These are phyloP conservation scores for Holothuria glaberrima DNA, from an alignment of 35 echinoderm and acorn worm species.

Conservation along the genomic window DNA sequence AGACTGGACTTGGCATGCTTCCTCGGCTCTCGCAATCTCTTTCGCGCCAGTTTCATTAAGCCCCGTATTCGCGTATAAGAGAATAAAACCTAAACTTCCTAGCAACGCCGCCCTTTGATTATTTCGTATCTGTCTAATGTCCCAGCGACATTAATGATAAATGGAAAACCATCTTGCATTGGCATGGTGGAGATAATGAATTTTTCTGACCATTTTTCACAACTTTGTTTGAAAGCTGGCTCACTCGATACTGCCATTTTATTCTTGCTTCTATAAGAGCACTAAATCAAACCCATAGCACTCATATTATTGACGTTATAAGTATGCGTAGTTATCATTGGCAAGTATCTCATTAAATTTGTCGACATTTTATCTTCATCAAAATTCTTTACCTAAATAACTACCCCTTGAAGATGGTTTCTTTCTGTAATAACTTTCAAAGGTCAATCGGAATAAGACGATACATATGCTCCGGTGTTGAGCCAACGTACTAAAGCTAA, in stretches of 20 bases:
- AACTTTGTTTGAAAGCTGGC: slow-evolving; percentile 43
- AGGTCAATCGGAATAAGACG: background rate
- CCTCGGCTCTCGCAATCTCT: slow-evolving; percentile 4
- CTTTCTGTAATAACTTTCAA: background rate
- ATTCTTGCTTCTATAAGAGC: background rate
- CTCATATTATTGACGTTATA: too few species aligned
- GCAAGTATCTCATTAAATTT: background rate
- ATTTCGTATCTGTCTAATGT: slow-evolving; percentile 8
- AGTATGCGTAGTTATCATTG: too few species aligned
- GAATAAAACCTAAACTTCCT: slow-evolving; percentile 7
- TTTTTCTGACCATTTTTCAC: slow-evolving; percentile 49
- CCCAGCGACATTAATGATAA: background rate
- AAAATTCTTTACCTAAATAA: slow-evolving; percentile 12
- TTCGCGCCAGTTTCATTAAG: slow-evolving; percentile 29
- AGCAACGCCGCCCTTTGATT: slow-evolving; percentile 6
- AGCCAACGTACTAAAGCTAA: too few species aligned
- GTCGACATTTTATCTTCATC: slow-evolving; percentile 13
- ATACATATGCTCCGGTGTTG: background rate
- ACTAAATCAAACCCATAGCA: slow-evolving; percentile 20
- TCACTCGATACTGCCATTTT: slow-evolving; percentile 8
- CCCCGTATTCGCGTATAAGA: background rate
- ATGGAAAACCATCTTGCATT: background rate
- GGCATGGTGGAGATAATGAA: slow-evolving; percentile 37
- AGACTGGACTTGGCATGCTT: background rate
- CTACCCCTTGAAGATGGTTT: background rate